phyloP scores from a whole-genome alignment of 2,797 vertebrate species.

The Semaprochilodus insignis region DNA sequence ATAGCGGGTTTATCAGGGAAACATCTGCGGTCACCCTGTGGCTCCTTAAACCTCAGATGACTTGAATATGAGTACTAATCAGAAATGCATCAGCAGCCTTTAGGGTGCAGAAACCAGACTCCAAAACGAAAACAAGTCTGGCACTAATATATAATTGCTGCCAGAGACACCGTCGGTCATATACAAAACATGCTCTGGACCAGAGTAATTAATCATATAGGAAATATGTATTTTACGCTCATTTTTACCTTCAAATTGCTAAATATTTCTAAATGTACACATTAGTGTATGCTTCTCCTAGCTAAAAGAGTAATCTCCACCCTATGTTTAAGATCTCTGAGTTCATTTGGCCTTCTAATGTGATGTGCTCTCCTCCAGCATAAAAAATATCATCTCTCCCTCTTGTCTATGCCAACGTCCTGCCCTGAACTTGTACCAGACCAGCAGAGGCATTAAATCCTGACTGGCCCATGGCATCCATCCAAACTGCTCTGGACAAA shows the following conservation, averaged over 20 bases:
- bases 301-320: neutral
- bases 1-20: neutral
- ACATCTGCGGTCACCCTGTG: slow-evolving; percentile 43
- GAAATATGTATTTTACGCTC: neutral
- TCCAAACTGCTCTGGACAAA: slow-evolving; percentile 70
- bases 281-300: neutral
- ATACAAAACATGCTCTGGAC: neutral
- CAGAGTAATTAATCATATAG: neutral
- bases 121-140: slow-evolving; percentile 16
- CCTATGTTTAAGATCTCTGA: neutral
- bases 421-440: slow-evolving; percentile 64
- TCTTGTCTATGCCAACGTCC: slow-evolving; percentile 52
- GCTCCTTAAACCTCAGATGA: slow-evolving; percentile 34
- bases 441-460: slow-evolving; percentile 70
- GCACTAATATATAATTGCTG: neutral
- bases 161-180: neutral
- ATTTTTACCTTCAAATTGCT: neutral
- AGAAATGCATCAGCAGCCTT: slow-evolving; percentile 44
- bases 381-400: slow-evolving; percentile 46
- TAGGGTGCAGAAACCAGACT: slow-evolving; percentile 25
- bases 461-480: slow-evolving; percentile 69
- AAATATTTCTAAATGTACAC: no score
- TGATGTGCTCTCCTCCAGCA: slow-evolving; percentile 47
- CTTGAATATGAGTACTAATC: slow-evolving; percentile 43
- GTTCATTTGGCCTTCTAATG: slow-evolving; percentile 22